Conservation (phyloP, 2,113 vertebrate species). For the Trematocara variabile region DNA sequence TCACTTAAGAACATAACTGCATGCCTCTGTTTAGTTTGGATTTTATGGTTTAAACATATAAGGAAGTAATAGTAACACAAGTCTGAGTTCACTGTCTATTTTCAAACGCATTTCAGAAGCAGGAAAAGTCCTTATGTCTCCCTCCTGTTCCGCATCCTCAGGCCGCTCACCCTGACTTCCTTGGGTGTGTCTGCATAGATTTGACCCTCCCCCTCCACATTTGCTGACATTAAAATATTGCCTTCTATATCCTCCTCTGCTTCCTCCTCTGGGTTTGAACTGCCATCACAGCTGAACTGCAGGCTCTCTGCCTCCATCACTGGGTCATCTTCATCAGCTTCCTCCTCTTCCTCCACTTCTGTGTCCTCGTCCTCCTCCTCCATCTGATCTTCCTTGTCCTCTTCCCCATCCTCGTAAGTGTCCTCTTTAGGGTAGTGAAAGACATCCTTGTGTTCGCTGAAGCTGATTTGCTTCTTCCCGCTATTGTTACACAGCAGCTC, state of each 20-base stretch:
- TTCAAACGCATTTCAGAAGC: not conserved
- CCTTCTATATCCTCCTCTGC: constrained; percentile 51
- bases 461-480: constrained; percentile 50
- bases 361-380: not conserved
- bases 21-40: not conserved
- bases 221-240: not conserved
- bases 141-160: constrained; percentile 71
- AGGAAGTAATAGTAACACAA: not conserved
- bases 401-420: constrained; percentile 34
- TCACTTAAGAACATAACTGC: not conserved
- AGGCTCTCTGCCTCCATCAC: constrained; percentile 83
- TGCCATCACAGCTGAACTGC: constrained; percentile 69
- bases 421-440: constrained; percentile 67
- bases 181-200: not conserved
- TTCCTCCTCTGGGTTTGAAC: constrained; percentile 74
- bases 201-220: constrained; percentile 6
- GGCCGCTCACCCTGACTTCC: constrained; percentile 30
- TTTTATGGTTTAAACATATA: not conserved
- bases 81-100: not conserved
- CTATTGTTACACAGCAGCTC: not conserved
- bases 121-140: constrained; percentile 22
- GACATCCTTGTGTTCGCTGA: constrained; percentile 54
- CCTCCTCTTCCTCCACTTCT: constrained; percentile 32
- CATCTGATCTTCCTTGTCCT: constrained; percentile 21
- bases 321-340: constrained; percentile 67